Conservation (phyloP, 2,888 invertebrate species). For the Tiphia femorata region DNA sequence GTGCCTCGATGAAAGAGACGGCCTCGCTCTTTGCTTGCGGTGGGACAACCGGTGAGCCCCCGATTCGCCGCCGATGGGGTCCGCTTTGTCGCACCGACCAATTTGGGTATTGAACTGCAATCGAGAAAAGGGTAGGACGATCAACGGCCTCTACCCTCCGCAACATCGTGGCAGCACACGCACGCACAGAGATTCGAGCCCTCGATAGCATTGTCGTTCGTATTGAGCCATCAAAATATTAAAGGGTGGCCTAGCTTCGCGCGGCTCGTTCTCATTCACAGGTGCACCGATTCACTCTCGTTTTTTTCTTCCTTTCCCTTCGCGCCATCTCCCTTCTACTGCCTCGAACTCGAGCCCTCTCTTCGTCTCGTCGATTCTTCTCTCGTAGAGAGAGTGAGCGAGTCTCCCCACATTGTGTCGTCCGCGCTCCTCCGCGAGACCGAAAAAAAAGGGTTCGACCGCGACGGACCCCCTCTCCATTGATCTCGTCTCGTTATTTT, state of each 20-base stretch:
- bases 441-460: conserved; percentile 30
- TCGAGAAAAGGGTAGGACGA: conserved; percentile 54
- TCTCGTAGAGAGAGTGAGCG: too few relatives aligned
- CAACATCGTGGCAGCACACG: background rate
- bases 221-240: conserved; percentile 68
- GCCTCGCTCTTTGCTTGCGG: background rate
- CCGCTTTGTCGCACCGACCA: conserved; percentile 57
- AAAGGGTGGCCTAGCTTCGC: conserved; percentile 56
- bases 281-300: conserved; percentile 40
- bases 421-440: conserved; percentile 33
- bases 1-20: conserved; percentile 24
- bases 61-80: conserved; percentile 23
- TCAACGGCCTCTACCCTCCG: too few relatives aligned
- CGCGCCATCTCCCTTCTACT: background rate
- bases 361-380: too few relatives aligned
- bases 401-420: conserved; percentile 31
- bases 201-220: conserved; percentile 61
- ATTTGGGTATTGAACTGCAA: conserved; percentile 67
- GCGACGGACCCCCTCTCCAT: conserved; percentile 25
- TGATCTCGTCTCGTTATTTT: conserved; percentile 41
- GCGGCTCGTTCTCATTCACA: conserved; percentile 34
- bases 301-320: conserved; percentile 2
- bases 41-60: conserved; percentile 15
- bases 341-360: too few relatives aligned
- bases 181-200: conserved; percentile 29